Evolutionary conservation across 1,140 invertebrate species (phyloP).

Genomic region (Glomeris maerens): DNA sequence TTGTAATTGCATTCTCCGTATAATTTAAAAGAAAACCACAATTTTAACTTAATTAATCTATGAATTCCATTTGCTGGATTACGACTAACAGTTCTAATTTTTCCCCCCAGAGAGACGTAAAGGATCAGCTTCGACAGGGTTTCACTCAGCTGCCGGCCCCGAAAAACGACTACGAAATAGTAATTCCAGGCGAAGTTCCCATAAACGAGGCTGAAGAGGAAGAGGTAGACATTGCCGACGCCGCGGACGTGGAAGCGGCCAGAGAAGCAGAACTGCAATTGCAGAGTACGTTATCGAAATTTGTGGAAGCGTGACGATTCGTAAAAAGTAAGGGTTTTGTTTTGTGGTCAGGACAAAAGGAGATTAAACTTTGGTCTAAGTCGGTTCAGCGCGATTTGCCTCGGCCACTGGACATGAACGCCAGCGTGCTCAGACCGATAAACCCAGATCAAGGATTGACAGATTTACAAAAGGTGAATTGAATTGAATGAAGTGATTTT

Average conservation of each 20-base stretch:
- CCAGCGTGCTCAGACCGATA: constrained; percentile 55
- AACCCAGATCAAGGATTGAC: constrained; percentile 56
- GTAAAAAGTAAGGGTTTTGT: not conserved
- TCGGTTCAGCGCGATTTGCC: constrained; percentile 80
- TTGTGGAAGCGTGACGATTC: constrained; percentile 1
- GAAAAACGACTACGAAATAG: constrained; percentile 96
- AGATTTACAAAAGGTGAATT: constrained; percentile 59
- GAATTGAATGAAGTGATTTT: not conserved
- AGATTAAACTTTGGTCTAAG: constrained; percentile 65
- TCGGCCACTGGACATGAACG: constrained; percentile 72
- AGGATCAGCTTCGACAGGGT: constrained; percentile 56
- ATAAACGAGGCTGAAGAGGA: constrained; percentile 32
- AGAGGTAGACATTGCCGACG: constrained; percentile 52
- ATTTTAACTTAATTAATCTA: constrained; percentile 1
- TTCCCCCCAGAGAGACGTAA: constrained; percentile 33
- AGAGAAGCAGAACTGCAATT: constrained; percentile 44
- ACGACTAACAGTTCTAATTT: too few relatives aligned
- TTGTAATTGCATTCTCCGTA: too few relatives aligned
- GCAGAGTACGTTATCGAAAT: constrained; percentile 34
- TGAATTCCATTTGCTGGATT: constrained; percentile 12
- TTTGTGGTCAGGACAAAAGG: constrained; percentile 36
- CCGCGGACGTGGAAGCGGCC: constrained; percentile 74
- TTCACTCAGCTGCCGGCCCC: constrained; percentile 70
- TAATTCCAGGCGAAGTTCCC: constrained; percentile 69
- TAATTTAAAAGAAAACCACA: constrained; percentile 1